phyloP scores from a whole-genome alignment of 2,797 vertebrate species.

The Dipus sagitta region DNA sequence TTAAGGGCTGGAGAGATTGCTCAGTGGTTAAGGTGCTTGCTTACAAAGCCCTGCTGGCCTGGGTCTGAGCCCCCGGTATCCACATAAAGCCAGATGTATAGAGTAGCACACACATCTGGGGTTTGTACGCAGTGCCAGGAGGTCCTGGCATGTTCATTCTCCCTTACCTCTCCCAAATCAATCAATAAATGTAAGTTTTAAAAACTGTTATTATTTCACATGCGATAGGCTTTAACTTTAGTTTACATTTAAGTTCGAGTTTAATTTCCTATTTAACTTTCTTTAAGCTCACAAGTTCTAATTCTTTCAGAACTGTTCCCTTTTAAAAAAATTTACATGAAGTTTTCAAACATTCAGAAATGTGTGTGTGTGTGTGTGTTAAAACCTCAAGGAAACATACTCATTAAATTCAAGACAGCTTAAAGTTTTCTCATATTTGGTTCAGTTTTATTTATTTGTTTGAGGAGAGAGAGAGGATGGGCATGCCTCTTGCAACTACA shows the following conservation, averaged over 20 bases:
- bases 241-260: background rate
- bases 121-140: no score
- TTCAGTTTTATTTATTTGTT: background rate
- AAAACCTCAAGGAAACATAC: no score
- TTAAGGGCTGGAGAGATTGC: background rate
- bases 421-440: background rate
- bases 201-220: constrained; percentile 40
- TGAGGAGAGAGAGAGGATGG: no score
- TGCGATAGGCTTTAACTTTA: background rate
- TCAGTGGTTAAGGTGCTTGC: no score
- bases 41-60: no score
- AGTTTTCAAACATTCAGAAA: constrained; percentile 37
- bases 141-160: no score
- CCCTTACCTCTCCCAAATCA: no score
- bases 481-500: no score
- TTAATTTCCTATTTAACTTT: constrained; percentile 41
- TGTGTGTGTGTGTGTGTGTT: no score
- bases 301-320: background rate
- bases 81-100: no score
- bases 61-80: no score
- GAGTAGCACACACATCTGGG: no score
- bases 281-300: background rate
- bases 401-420: background rate
- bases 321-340: constrained; percentile 11
- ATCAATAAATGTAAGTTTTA: background rate